phyloP scores from a whole-genome alignment of 1,140 invertebrate species.

The Campoletis sonorensis region DNA sequence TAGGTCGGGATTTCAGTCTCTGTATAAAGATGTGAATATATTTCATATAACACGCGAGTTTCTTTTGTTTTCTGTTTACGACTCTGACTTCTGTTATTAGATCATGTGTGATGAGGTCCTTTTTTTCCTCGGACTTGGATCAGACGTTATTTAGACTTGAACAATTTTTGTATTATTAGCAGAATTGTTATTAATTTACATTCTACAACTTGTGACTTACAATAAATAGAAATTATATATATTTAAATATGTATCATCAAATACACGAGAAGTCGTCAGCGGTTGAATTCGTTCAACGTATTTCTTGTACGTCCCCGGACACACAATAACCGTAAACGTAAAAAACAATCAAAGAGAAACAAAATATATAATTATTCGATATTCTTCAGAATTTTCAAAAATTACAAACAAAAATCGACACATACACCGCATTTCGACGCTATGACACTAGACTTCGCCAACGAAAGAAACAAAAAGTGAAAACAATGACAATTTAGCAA shows the following conservation, averaged over 20 bases:
- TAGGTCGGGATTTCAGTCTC: slow-evolving; percentile 72
- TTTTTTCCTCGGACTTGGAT: no score
- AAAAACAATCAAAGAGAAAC: background rate
- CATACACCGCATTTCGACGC: background rate
- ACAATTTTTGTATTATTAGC: background rate
- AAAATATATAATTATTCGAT: no score
- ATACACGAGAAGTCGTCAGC: background rate
- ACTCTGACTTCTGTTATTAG: background rate
- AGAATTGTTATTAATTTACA: slow-evolving; percentile 39
- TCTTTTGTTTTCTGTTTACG: slow-evolving; percentile 27
- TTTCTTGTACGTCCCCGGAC: background rate
- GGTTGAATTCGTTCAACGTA: background rate
- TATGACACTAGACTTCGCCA: background rate
- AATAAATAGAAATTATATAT: slow-evolving; percentile 56
- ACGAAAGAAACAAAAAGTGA: background rate
- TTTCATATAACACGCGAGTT: background rate
- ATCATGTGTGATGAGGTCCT: background rate
- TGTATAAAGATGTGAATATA: slow-evolving; percentile 68
- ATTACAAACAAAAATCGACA: background rate
- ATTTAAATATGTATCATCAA: slow-evolving; percentile 37
- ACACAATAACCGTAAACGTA: background rate
- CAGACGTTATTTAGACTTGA: background rate
- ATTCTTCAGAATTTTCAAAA: no score
- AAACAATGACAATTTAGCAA: background rate
- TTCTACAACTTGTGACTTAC: slow-evolving; percentile 56